Conservation (phyloP, 2,888 invertebrate genomes). For the Diloba caeruleocephala region DNA sequence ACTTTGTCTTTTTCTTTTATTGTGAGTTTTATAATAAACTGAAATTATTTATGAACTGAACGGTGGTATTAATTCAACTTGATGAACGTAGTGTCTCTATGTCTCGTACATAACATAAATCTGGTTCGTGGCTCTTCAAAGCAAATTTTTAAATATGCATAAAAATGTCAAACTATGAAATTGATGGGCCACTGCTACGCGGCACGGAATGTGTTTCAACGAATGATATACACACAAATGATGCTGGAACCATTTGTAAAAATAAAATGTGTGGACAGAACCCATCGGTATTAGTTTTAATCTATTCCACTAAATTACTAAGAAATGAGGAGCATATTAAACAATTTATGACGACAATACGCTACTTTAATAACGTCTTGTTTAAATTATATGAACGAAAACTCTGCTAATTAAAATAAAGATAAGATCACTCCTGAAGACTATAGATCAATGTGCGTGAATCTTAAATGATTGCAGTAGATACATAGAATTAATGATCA, state of each 20-base stretch:
- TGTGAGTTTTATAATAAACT: constrained; percentile 21
- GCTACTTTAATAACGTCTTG: constrained; percentile 29
- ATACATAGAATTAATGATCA: constrained; percentile 19
- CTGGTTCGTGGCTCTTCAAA: constrained; percentile 81
- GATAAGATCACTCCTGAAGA: constrained; percentile 16
- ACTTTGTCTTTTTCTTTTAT: constrained; percentile 40
- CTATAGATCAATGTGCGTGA: constrained; percentile 1
- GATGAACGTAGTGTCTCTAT: constrained; percentile 59
- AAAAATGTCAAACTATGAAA: constrained; percentile 85
- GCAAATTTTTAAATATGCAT: constrained; percentile 86
- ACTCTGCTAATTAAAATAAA: constrained; percentile 32
- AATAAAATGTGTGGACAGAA: constrained; percentile 79
- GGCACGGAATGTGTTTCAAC: constrained; percentile 74
- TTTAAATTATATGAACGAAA: constrained; percentile 19
- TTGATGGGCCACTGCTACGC: constrained; percentile 75
- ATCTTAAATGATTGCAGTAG: constrained; percentile 15
- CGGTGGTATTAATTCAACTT: constrained; percentile 44
- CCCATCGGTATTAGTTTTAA: constrained; percentile 55
- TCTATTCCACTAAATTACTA: constrained; percentile 51
- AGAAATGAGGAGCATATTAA: constrained; percentile 41
- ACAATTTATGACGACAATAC: constrained; percentile 36
- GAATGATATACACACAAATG: constrained; percentile 77
- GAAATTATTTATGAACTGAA: constrained; percentile 40
- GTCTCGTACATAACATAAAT: constrained; percentile 74
- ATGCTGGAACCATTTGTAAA: constrained; percentile 80